Evolutionary conservation across 2,113 vertebrate genomes (phyloP).

Genomic region (Miniopterus natalensis): DNA sequence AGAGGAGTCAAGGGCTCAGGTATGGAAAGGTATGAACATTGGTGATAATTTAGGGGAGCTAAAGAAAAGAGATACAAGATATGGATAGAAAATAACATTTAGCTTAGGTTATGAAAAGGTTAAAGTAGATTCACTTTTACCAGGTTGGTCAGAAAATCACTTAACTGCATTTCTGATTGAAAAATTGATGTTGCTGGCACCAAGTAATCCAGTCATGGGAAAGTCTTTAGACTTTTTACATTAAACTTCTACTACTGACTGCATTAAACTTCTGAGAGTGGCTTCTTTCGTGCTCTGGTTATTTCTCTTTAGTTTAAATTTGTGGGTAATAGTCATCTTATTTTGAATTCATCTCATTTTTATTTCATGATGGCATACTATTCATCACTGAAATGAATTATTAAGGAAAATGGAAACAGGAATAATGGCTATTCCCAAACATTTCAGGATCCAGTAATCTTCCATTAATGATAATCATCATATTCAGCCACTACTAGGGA

Average conservation of each 20-base stretch:
- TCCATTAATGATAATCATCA: background rate
- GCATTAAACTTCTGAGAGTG: background rate
- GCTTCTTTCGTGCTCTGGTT: background rate
- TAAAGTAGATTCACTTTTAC: background rate
- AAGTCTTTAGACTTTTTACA: background rate
- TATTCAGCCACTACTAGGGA: background rate
- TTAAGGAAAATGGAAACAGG: background rate
- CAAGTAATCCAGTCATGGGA: background rate
- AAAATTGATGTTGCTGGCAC: background rate
- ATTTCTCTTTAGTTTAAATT: background rate
- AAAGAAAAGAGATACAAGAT: background rate
- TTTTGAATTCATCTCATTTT: background rate
- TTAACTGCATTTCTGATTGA: background rate
- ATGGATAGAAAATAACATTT: background rate
- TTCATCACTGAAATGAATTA: background rate
- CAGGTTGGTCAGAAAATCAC: background rate
- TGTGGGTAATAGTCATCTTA: background rate
- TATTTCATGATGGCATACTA: background rate
- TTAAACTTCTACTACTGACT: background rate
- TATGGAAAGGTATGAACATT: background rate
- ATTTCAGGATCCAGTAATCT: background rate
- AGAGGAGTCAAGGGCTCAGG: too few species aligned
- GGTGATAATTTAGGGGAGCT: background rate
- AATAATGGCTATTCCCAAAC: background rate
- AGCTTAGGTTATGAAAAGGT: background rate